Base-by-base conservation (phyloP, 2,797 vertebrate species). In the Arremon aurantiirostris region DNA sequence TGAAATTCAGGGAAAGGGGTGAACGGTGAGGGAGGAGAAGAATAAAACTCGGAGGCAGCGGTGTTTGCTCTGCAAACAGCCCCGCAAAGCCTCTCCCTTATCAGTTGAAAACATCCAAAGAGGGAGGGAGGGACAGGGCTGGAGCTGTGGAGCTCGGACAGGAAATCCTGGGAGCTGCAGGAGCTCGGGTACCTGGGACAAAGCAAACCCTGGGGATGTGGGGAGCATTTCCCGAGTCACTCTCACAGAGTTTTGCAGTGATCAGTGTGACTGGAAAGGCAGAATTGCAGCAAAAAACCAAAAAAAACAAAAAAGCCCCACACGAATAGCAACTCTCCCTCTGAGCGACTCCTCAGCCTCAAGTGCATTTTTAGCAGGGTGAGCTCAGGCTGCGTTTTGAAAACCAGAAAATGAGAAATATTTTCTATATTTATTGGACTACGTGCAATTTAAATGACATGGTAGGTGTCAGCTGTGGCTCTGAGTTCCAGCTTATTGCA, bases 51-150 rank as follows among this genome's bases (percentile, higher is more conserved):
- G 6, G 12, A 37, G 69, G 92, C 37, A 86, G 89, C 24, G 1
- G 85, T 93, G 60, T 94, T 94, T 89, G 93, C 41, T 46, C 52
- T 91, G 94, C 80, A 90, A 95, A 94, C 64, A 91, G 34, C 8
- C 84, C 20, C 55, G 65, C 90, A 91, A 90, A 94, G 91, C 82
- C 83, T 83, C 83, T 28, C 66, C 70, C 82, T n/a, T 24, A 24
- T 55, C 86, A 6, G 57, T 56, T 30, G 59, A 53, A 46, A 50
- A n/a, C 76, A 83, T 18, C 68, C 2, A 0, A 64, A 53, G 79
- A 3, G 53, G 35, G 66, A 82, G 28, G 28, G 53, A 95, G 24
- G 1, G 3, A 34, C 20, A 4, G 32, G 55, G 39, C n/a, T 64
- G 92, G 87, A 32, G 21, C 11, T 20, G 5, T 0, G 39, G 73